Evolutionary conservation across 2,888 invertebrate genomes (phyloP), one percentile per base, ranked within the genome.

Genomic region (Dioctria linearis): DNA sequence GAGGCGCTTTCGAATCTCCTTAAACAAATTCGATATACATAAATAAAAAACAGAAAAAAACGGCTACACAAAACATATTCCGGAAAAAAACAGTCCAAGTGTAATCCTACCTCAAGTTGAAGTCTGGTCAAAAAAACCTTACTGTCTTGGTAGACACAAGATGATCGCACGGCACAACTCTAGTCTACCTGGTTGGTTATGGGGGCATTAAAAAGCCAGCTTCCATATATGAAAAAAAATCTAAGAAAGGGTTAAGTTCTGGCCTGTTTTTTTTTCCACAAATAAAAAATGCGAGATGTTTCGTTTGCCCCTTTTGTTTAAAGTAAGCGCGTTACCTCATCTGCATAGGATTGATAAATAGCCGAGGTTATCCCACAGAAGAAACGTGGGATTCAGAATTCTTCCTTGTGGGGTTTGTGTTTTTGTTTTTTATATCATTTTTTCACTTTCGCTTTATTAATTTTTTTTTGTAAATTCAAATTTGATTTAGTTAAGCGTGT

Each of bases 71-170:
- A 67, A 43, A 67, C 6, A 11, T 11, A 51, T 11, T 9, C 67
- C 3, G 5, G 25, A 67, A 67, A 67, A 67, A 49, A 46, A 6
- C 3, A 46, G 46, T 46, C 37, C 11, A 51, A 25, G 51, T 71
- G 54, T 71, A 71, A 71, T 54, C 71, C 71, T 71, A 71, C 71
- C 71, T 71, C 25, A 54, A 71, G 54, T 71, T 71, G 71, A 51
- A 71, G 51, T 37, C 43, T 51, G 71, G 71, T 71, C 71, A 71
- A 54, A 71, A 66, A 69, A 71, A 71, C 49, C 49, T 71, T 37
- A 51, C 9, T 37, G 37, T 54, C 43, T 69, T 69, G 49, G 37
- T 9, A 69, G 25, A 37, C 25, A 25, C 25, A 39, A 9, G 39
- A 51, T 11, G 51, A 49, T 25, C 11, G 40, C 25, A 25, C 4